Percentiles rank a stretch among this genome's conserved stretches.
Conservation (phyloP, 2,113 vertebrate genomes). For the Isurus oxyrinchus region DNA sequence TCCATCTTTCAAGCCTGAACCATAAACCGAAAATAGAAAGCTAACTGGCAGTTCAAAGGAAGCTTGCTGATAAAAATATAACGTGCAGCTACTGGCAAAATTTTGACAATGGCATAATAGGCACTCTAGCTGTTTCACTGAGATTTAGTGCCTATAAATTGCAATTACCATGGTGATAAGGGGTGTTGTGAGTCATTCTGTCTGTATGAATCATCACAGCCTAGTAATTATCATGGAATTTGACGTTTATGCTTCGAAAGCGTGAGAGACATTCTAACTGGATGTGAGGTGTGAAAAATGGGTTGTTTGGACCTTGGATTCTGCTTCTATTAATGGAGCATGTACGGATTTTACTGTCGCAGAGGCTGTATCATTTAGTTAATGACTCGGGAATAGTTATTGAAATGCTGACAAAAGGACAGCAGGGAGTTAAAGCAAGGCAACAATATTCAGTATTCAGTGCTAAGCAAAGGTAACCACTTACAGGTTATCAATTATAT, state of each 20-base stretch:
- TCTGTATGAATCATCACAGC: background rate
- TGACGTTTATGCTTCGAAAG: background rate
- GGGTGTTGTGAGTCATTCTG: background rate
- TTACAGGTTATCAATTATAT: background rate
- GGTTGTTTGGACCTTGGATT: background rate
- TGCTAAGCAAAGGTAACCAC: background rate
- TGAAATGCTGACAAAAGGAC: background rate
- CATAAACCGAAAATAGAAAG: background rate
- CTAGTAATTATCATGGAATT: background rate
- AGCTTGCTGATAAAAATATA: background rate
- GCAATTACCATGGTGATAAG: background rate
- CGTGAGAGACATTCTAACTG: slow-evolving; percentile 2
- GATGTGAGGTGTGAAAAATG: background rate
- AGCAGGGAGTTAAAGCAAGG: background rate
- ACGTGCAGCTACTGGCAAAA: background rate
- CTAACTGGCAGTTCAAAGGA: background rate
- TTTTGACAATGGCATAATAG: slow-evolving; percentile 13
- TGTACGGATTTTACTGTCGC: background rate
- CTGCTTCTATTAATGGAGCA: background rate
- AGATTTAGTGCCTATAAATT: slow-evolving; percentile 21
- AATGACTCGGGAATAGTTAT: background rate
- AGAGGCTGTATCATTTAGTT: background rate
- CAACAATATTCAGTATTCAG: background rate
- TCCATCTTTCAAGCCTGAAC: background rate
- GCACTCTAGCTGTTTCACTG: background rate